Evolutionary conservation across 2,888 invertebrate genomes (phyloP), one percentile per base, ranked within the genome.

Genomic region (Spodoptera exigua): DNA sequence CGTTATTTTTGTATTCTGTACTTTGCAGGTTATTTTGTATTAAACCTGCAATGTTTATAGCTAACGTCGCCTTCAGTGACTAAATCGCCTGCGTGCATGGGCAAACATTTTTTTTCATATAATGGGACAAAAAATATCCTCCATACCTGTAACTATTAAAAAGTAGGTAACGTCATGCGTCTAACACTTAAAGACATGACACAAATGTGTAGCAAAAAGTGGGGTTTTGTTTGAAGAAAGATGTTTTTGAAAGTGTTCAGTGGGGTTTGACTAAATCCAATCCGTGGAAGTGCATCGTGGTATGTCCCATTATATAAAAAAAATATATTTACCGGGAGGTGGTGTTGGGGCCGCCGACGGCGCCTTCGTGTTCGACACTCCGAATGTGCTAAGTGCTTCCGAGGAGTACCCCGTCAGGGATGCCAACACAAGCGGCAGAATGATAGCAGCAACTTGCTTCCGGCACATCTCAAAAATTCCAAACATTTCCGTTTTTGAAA

Each of bases 311-410:
- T 86, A 89, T 86, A 88, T 84, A 79, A 80, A 76, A 85, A 87
- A 66, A 59, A 87, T 43, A 85, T 74, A 78, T 79, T 95, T 94
- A 96, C 96, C 95, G 68, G 95, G 95, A 47, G 95, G 95, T 65
- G 94, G 91, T 11, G 95, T 95, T 40, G 95, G 95, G 4, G 95
- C 88, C 27, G 95, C 87, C 17, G 94, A 91, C 3, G 95, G 94
- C 46, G 95, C 94, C 70, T 94, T 93, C 40, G 95, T 95, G 81
- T 95, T 96, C 14, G 96, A 95, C 77, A 96, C 96, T 43, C 96
- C 96, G 79, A 96, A 96, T 36, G 96, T 96, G 59, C 96, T 96
- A 68, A 96, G 90, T 17, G 96, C 96, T 77, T 95, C 95, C 1
- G 95, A 95, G 13, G 92, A 91, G 51, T 91, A 89, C 10, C 94